Base-by-base conservation (phyloP, 2,797 vertebrate species). In the Macroramphosus scolopax region DNA sequence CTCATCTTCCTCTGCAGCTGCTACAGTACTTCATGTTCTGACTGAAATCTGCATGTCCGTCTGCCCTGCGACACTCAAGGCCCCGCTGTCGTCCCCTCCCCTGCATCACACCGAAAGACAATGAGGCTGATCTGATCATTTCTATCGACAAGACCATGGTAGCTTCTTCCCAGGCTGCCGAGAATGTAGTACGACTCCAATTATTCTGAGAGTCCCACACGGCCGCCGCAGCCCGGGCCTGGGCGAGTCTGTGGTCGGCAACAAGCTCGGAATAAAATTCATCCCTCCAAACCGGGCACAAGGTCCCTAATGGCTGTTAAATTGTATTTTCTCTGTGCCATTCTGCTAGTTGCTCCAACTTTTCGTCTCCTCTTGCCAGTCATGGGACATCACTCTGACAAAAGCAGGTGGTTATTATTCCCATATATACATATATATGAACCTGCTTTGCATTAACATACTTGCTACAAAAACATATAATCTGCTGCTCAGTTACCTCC, bases 291-390 rank as follows among this genome's bases (percentile, higher is more conserved):
- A 51, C 31, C 38, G 58, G 57, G 48, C 61, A 16, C 20, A 18
- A 26, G 37, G 58, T 61, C 75, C 67, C 68, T 75, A 71, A 68
- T 58, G 41, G 49, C 49, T 63, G 54, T 48, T 71, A 37, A 57
- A 37, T 57, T 41, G 47, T 43, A 38, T 50, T 64, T 61, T 60
- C 37, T 51, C 32, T 3, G 1, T 53, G 62, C 32, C 56, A 43
- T 22, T 56, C 53, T 56, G 43, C 36, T 62, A 44, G 25, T 52
- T 75, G 38, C 33, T 42, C n/a, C n/a, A n/a, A n/a, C n/a, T n/a
- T n/a, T n/a, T n/a, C n/a, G n/a, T n/a, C n/a, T n/a, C n/a, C n/a
- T n/a, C 33, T 32, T 56, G 20, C 33, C 29, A 53, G 41, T 53
- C 17, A 32, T 40, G 20, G 26, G 54, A 37, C 37, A 59, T 10